Evolutionary conservation across 2,888 invertebrate genomes (phyloP), one percentile per base, ranked within the genome.

Genomic region (Drosophila bunnanda): DNA sequence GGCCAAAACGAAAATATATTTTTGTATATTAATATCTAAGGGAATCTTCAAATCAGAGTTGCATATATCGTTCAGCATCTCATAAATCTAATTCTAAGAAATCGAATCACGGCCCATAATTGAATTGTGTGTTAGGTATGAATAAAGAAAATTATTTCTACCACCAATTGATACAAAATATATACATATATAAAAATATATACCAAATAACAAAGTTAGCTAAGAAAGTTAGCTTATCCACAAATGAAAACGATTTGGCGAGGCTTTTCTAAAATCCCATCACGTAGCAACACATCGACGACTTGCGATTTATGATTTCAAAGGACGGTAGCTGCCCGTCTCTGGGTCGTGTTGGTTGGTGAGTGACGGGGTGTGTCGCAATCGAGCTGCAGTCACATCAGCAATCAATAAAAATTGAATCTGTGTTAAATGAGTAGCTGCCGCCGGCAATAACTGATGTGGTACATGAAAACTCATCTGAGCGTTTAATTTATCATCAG

Each of bases 231-330:
- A 10, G 28, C 25, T 44, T 44, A 10, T 46, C 10, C n/a, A 46
- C 10, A n/a, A 28, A 46, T 46, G 7, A 15, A 25, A 25, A 15
- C 25, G 15, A 15, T 46, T 28, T n/a, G n/a, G 10, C n/a, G n/a
- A n/a, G 10, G 46, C n/a, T 28, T 28, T 46, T 46, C 38, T 28
- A n/a, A 46, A 46, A n/a, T 46, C 46, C n/a, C 46, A 46, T 46
- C 46, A 46, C 46, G 46, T 46, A n/a, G 28, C 46, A n/a, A n/a
- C 25, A 25, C 46, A n/a, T n/a, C 28, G n/a, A 5, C 46, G 28
- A 46, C n/a, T n/a, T 25, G 28, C 28, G n/a, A 46, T 25, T 46
- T n/a, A n/a, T 8, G 4, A 34, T 44, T 25, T 44, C 6, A 8
- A 25, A 13, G 13, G 7, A 43, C 6, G 13, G 4, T 22, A 13